Base-by-base conservation (phyloP, 2,113 vertebrate genomes). In the Leuciscus idus region DNA sequence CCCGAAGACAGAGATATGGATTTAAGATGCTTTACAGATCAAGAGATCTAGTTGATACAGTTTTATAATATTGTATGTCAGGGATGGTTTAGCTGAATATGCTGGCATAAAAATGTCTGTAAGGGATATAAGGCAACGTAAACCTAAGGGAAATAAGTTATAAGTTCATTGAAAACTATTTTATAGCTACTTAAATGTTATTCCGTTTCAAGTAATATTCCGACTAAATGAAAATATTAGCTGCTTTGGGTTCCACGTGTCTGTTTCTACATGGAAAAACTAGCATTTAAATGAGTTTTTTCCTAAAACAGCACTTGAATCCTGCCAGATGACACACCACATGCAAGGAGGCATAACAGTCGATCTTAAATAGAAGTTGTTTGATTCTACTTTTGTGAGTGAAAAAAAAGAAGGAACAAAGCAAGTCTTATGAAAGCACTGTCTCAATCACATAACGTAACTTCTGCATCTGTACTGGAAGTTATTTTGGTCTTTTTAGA, bases 211-310 rank as follows among this genome's bases (percentile, higher is more conserved):
- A 84, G 55, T 21, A 73, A 77, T 36, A 81, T 55, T 74, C 17
- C 59, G 64, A 57, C 70, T 68, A 74, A 86, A 43, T 57, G 52
- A 59, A 74, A 59, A 52, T 48, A 73, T 43, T 86, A 74, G n/a
- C 55, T 87, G 61, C 76, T 87, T 88, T 77, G 76, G 26, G 50
- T 30, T 84, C 28, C 19, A 26, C 21, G 74, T 85, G 77, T 75
- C 84, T 81, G 62, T 81, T 84, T 64, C 76, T 79, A 28, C 85
- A 82, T 84, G 82, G 83, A 84, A 79, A 88, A 79, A 72, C 48
- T 26, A 50, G 81, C 55, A 81, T 81, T 86, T 57, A 84, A 30
- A 77, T 81, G 52, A 39, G 23, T 66, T 66, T 70, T 46, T 73
- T 17, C 55, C 3, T 39, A 73, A 13, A 11, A 17, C 43, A n/a